Percentiles rank a stretch among this genome's conserved stretches.
phyloP scores from a whole-genome alignment of 1,140 invertebrate genomes.

The Drosophila mojavensis region DNA sequence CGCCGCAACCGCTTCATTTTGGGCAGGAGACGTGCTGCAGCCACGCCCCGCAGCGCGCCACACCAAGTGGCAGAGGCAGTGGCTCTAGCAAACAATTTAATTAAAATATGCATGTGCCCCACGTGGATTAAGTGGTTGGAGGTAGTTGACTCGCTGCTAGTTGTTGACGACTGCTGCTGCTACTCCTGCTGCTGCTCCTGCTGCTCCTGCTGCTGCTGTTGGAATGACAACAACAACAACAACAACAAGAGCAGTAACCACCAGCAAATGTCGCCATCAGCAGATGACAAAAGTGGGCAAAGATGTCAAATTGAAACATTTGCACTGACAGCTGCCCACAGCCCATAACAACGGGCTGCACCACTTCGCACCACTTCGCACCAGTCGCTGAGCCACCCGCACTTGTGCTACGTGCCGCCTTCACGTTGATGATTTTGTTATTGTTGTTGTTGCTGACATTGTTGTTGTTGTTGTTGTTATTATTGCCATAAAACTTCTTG shows the following conservation, averaged over 20 bases:
- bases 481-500: slow-evolving; percentile 77
- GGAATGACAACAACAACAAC: not conserved
- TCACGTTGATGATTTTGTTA: slow-evolving; percentile 1
- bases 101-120: slow-evolving; percentile 75
- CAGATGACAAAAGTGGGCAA: slow-evolving; percentile 61
- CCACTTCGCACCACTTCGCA: slow-evolving; percentile 7
- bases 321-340: slow-evolving; percentile 47
- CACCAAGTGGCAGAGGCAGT: slow-evolving; percentile 29
- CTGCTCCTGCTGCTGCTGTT: slow-evolving; percentile 1
- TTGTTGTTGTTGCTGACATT: slow-evolving; percentile 14
- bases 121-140: slow-evolving; percentile 26
- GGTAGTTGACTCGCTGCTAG: slow-evolving; percentile 22
- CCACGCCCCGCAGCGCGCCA: not conserved
- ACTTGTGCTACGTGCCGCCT: slow-evolving; percentile 1
- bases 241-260: slow-evolving; percentile 18
- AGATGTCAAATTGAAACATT: slow-evolving; percentile 79
- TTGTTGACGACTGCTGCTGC: too few species aligned
- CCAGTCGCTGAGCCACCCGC: slow-evolving; percentile 15
- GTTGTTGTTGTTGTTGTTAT: slow-evolving; percentile 58
- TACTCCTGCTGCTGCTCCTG: too few species aligned
- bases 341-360: slow-evolving; percentile 25
- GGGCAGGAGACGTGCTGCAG: slow-evolving; percentile 14
- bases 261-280: slow-evolving; percentile 61
- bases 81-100: slow-evolving; percentile 70
- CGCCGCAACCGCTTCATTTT: slow-evolving; percentile 27